Conservation (phyloP, 2,888 invertebrate genomes). For the Litoditis marina region DNA sequence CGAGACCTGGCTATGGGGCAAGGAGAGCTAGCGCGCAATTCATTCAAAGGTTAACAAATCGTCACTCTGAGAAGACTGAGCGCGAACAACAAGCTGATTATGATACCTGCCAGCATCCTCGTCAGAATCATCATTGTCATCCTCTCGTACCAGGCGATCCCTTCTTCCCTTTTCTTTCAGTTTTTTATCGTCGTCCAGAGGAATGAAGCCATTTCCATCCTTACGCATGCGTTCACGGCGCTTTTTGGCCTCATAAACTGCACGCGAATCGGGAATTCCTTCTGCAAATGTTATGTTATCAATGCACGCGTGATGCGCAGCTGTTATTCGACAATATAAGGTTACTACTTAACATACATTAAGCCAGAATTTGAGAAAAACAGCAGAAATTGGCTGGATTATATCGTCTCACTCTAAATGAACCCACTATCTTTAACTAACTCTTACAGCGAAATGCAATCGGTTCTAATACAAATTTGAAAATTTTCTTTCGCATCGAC, state of each 20-base stretch:
- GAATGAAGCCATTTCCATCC: slow-evolving; percentile 70
- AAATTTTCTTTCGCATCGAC: too few relatives aligned
- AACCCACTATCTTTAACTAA: background rate
- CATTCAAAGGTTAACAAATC: too few relatives aligned
- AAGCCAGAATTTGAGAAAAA: background rate
- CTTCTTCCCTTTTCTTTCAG: slow-evolving; percentile 23
- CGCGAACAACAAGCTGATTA: too few relatives aligned
- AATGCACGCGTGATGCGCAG: too few relatives aligned
- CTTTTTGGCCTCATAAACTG: slow-evolving; percentile 95
- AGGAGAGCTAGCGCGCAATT: too few relatives aligned
- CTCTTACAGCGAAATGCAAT: too few relatives aligned
- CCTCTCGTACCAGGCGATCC: slow-evolving; percentile 59
- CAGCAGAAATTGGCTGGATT: too few relatives aligned
- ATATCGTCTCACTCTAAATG: background rate
- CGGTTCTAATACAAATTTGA: too few relatives aligned
- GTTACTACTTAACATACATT: too few relatives aligned
- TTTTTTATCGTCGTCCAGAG: slow-evolving; percentile 64
- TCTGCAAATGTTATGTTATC: slow-evolving; percentile 16
- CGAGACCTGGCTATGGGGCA: too few relatives aligned
- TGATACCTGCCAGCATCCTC: slow-evolving; percentile 33
- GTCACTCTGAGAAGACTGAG: too few relatives aligned
- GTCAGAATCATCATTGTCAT: slow-evolving; percentile 45
- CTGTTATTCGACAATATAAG: too few relatives aligned
- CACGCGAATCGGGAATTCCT: slow-evolving; percentile 89
- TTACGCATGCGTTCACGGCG: slow-evolving; percentile 88